Conservation (phyloP, 2,888 invertebrate genomes). For the Drosophila austrosaltans region DNA sequence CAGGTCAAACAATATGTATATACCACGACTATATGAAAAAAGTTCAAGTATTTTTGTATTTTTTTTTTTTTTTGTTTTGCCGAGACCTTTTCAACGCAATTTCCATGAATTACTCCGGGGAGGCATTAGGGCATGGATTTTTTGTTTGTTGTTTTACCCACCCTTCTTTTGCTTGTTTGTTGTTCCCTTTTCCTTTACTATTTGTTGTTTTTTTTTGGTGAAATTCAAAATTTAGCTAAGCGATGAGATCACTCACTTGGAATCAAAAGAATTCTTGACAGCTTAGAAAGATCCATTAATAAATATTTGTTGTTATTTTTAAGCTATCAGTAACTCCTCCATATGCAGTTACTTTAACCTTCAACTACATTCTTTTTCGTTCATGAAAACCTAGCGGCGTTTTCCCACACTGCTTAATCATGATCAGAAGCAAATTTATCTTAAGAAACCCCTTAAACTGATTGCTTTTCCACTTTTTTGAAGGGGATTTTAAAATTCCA, state of each 20-base stretch:
- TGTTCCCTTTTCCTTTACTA: constrained; percentile 31
- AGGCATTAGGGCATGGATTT: constrained; percentile 53
- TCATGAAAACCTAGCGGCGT: too few relatives aligned
- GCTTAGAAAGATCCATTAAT: too few relatives aligned
- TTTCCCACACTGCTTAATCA: too few relatives aligned
- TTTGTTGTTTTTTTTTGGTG: constrained; percentile 31
- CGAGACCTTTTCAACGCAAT: constrained; percentile 69
- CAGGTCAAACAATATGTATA: constrained; percentile 21
- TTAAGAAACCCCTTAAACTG: neutral
- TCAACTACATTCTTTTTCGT: too few relatives aligned
- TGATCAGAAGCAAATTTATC: too few relatives aligned
- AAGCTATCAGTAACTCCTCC: too few relatives aligned
- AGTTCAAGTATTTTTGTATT: constrained; percentile 7
- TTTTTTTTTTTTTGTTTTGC: constrained; percentile 7
- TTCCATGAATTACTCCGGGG: constrained; percentile 64
- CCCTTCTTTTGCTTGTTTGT: constrained; percentile 10
- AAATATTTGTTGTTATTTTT: too few relatives aligned
- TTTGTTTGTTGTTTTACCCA: too few relatives aligned
- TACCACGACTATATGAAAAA: neutral
- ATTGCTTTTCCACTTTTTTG: neutral
- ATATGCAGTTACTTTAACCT: too few relatives aligned
- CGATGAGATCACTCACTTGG: constrained; percentile 1
- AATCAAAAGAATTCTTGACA: neutral
- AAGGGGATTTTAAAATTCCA: neutral
- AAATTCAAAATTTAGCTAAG: neutral